Evolutionary conservation across 2,888 invertebrate species (phyloP), one percentile per base, ranked within the genome.

Genomic region (Cephonodes hylas): DNA sequence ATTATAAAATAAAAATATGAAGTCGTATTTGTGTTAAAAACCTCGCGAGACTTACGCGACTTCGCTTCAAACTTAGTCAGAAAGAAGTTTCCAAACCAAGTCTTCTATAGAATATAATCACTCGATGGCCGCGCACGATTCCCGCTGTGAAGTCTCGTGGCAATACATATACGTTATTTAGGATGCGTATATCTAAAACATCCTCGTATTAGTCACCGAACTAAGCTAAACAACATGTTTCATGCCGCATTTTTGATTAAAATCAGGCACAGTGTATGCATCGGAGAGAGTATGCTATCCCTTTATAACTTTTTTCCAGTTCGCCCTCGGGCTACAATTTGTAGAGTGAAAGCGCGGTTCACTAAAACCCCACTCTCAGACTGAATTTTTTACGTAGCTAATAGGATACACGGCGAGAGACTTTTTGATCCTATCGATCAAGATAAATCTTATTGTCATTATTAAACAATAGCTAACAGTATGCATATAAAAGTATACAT

Each of bases 51-150:
- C 58, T 38, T 38, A 13, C n/a, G n/a, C n/a, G 27, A 58, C 31
- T 27, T 23, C 34, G 38, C 56, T 31, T 34, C 38, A 59, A 59
- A 61, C 61, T 64, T 22, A 48, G 23, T 31, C 34, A 44, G 15
- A 44, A 44, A 27, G 42, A 60, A 64, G 27, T 63, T 64, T 59
- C 27, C 20, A 22, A 58, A 61, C 53, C 59, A 62, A 61, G 56
- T 45, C 38, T 38, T 53, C 34, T 23, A 60, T 22, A 27, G 58
- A 63, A 63, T 64, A 60, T 59, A 64, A 60, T 64, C 62, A 63
- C 53, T 59, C 34, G 23, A 44, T 56, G 60, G 60, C 61, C 58
- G 25, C 61, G 15, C 31, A 42, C 25, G 18, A 15, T 27, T 59
- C 53, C 18, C 27, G 15, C 27, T 2, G 53, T 18, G 18, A 27